Evolutionary conservation across 2,888 invertebrate species (phyloP), one percentile per base, ranked within the genome.

Genomic region (Aromia moschata): DNA sequence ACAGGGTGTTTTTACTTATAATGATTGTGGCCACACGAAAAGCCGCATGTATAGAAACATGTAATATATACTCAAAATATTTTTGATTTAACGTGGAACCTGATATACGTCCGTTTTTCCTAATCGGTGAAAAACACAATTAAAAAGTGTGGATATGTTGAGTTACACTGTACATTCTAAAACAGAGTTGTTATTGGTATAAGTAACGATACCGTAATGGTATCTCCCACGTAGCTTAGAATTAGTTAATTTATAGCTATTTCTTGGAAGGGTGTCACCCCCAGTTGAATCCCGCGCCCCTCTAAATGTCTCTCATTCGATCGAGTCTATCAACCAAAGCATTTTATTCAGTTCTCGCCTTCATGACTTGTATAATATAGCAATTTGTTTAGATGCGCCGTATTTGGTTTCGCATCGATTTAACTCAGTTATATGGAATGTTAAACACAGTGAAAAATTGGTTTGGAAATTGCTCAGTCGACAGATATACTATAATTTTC

Each of bases 201-300:
- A n/a, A n/a, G n/a, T n/a, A n/a, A n/a, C n/a, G n/a, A n/a, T 43
- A 15, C 17, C 5, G 17, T 12, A 17, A 18, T 18, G 10, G 17
- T 49, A 54, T 51, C 51, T 52, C 49, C 43, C 56, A 51, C 60
- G 55, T 71, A 74, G 76, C 76, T 75, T n/a, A n/a, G n/a, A n/a
- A n/a, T n/a, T 73, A 75, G 75, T 77, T 77, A 77, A 77, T 77
- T 77, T 77, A 77, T 75, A 77, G 77, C 77, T 77, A 77, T 75
- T 76, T 75, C 73, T 68, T 69, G 53, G 67, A 70, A 71, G 72
- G 70, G 69, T 69, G 59, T 38, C 38, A 62, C 59, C 65, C 62
- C 57, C 53, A 36, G 15, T 33, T 44, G 47, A 25, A 47, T 51
- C 25, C 31, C 31, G 44, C 16, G 44, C 72, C 72, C 64, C 68